phyloP scores from a whole-genome alignment of 2,113 vertebrate species.

The Cebus imitator region DNA sequence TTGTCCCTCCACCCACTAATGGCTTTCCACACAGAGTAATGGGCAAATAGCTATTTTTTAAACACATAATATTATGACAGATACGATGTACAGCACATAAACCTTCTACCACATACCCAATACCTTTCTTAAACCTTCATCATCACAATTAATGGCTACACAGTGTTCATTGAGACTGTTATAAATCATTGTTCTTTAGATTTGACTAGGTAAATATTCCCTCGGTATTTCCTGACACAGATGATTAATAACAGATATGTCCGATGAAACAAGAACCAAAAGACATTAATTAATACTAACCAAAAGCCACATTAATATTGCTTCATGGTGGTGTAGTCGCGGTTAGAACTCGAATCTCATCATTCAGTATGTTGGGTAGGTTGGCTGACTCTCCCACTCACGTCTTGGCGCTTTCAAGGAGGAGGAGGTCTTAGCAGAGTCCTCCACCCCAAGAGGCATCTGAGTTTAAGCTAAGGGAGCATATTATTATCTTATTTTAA shows the following conservation, averaged over 20 bases:
- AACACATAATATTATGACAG: background rate
- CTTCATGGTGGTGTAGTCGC: background rate
- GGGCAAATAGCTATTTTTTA: background rate
- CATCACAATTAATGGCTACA: background rate
- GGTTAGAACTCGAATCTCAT: background rate
- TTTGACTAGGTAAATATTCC: constrained; percentile 31
- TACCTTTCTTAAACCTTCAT: background rate
- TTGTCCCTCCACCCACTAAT: background rate
- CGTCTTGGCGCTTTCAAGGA: background rate
- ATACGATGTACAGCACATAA: background rate
- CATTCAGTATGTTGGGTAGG: background rate
- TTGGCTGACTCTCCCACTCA: background rate
- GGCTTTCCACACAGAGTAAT: background rate
- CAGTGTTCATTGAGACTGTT: background rate
- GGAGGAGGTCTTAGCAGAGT: background rate
- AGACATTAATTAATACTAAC: background rate
- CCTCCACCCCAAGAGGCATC: background rate
- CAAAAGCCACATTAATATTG: background rate
- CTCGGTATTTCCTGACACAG: background rate
- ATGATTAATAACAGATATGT: background rate
- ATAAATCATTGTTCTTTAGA: background rate
- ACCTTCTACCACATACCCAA: background rate
- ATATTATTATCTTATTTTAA: constrained; percentile 16
- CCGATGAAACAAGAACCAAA: background rate
- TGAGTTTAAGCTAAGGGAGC: background rate